Base-by-base conservation (phyloP, 1,140 invertebrate species). In the Lasioglossum baleicum region DNA sequence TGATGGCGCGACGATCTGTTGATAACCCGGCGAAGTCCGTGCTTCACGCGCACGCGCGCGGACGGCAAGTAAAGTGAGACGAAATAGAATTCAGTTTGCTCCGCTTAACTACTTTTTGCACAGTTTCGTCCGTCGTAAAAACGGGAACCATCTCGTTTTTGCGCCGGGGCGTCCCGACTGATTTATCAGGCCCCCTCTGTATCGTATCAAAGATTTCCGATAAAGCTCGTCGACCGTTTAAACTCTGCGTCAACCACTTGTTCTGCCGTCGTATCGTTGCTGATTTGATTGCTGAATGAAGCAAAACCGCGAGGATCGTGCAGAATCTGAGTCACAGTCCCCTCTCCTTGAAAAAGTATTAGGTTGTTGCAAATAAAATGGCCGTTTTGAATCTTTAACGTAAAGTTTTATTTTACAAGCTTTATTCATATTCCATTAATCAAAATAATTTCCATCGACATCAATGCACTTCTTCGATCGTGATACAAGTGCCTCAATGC, bases 131-230 rank as follows among this genome's bases (percentile, higher is more conserved):
- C 10, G 7, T 11, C 6, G 11, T 11, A 68, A 75, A 68, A 44
- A 58, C 48, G 51, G 17, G 20, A 56, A 56, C 48, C 7, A 48
- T 66, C 63, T 26, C 22, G 31, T 70, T 35, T 35, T 44, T 65
- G 31, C 4, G 22, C 35, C 15, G 10, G 44, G 10, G 44, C 56
- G 22, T 69, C 10, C 48, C 10, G 26, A 48, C 51, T 48, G 65
- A 60, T 76, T 76, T 69, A 69, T 76, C 53, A 22, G 11, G 17
- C 0, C 7, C 13, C n/a, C 8, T 26, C 22, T n/a, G 31, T 11
- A 68, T 68, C 65, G 42, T 20, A 48, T 69, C 65, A 26, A 44
- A 31, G 66, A 76, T 79, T 73, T 44, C 44, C 70, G 70, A 79
- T 79, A 73, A 56, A n/a, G 56, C 61, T 44, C 6, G n/a, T n/a